Base-by-base conservation (phyloP, 2,888 invertebrate species). In the Brachyptera putata region DNA sequence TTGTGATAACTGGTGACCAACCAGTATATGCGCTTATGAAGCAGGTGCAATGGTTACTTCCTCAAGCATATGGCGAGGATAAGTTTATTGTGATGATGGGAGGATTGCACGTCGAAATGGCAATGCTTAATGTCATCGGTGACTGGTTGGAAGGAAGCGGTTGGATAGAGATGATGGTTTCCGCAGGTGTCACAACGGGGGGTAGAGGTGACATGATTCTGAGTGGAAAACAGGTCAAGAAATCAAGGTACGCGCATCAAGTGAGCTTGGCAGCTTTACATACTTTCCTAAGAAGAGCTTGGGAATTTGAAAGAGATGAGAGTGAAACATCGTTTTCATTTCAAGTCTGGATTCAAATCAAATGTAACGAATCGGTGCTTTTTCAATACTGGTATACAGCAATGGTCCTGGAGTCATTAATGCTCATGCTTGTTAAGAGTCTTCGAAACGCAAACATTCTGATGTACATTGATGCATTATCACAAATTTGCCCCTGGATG, bases 31-130 rank as follows among this genome's bases (percentile, higher is more conserved):
- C 69, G n/a, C 5, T 70, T 5, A 66, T 66, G 14, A 71, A 69
- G 39, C 64, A 67, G 26, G 63, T 69, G 1, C 70, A 71, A 61
- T 69, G 69, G 69, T 48, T 61, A 5, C 68, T 64, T 63, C 69
- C 68, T 13, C 61, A 69, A 1, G 14, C 18, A 11, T 64, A 66
- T 61, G 69, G 68, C 7, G 69, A 70, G 58, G 60, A 67, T 9
- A 63, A 63, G 30, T 64, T 66, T 58, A 63, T 70, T 14, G 61
- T 70, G 2, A 66, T 71, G 66, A 61, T 71, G 46, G 70, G 69
- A 5, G 70, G 69, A 26, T 61, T 71, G 30, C 70, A 71, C 59
- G 69, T 67, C 53, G 69, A 70, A 56, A 67, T 69, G 64, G 67
- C 68, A 9, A 58, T 64, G 16, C 57, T 68, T 58, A 66, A 62